These are phyloP conservation scores for Sycophila sp. DNA, from an alignment of 1,140 invertebrate species.

Conservation along the genomic window DNA sequence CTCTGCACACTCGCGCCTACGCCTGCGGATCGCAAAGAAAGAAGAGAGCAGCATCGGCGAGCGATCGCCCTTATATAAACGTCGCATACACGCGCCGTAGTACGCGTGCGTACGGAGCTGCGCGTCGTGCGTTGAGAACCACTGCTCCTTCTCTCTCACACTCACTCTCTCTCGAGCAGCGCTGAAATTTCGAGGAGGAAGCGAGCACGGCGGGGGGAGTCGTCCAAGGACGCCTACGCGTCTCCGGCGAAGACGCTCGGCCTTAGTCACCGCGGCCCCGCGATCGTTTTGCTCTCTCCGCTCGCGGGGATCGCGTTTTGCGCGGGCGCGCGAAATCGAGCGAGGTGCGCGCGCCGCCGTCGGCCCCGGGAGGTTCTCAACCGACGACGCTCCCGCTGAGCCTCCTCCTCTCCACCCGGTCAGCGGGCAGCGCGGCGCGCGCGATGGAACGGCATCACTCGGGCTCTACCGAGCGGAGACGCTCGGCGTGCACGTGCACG, in stretches of 20 bases:
- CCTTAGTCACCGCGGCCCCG: neutral
- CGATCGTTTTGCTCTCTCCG: neutral
- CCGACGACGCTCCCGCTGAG: neutral
- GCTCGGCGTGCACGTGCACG: too few relatives aligned
- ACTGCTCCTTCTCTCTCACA: too few relatives aligned
- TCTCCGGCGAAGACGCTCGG: conserved; percentile 20
- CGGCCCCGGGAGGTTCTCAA: conserved; percentile 15
- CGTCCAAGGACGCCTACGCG: neutral
- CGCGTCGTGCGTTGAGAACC: neutral
- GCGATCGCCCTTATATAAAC: neutral
- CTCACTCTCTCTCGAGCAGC: too few relatives aligned
- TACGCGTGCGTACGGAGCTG: neutral
- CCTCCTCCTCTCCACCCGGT: neutral
- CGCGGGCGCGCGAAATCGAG: neutral
- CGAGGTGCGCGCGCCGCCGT: neutral
- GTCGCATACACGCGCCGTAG: neutral
- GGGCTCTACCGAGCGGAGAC: too few relatives aligned
- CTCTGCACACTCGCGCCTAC: too few relatives aligned
- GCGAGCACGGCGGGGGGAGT: conserved; percentile 16
- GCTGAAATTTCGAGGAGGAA: conserved; percentile 27
- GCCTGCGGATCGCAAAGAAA: too few relatives aligned
- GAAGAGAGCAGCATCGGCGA: neutral
- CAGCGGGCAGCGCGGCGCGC: neutral
- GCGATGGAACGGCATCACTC: too few relatives aligned
- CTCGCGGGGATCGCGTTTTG: neutral